Percentiles rank a stretch among this genome's conserved stretches.
These are phyloP conservation scores for Passerculus sandwichensis DNA, from an alignment of 2,797 vertebrate genomes.

Conservation along the genomic window DNA sequence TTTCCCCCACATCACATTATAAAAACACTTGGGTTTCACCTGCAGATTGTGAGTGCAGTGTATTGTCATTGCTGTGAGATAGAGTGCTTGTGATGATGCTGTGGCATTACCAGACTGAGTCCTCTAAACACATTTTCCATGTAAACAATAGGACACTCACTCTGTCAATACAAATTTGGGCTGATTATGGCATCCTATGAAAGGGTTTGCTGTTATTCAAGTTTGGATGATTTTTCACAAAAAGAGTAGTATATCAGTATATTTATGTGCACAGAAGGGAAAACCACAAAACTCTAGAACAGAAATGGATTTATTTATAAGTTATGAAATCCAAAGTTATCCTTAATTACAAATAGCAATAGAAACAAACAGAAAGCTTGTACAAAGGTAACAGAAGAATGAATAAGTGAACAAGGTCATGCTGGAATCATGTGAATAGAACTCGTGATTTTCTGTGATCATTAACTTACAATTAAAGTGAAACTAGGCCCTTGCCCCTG, in stretches of 20 bases:
- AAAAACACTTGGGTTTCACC: background rate
- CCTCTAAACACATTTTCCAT: background rate
- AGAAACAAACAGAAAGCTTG: slow-evolving; percentile 12
- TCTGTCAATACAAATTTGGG: background rate
- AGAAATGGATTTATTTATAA: slow-evolving; percentile 21
- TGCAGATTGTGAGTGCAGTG: background rate
- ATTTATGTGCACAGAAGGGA: background rate
- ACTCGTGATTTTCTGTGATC: background rate
- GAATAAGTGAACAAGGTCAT: background rate
- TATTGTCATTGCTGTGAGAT: background rate
- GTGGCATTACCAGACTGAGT: background rate
- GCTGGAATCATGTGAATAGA: background rate
- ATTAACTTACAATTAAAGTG: background rate
- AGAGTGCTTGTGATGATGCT: background rate
- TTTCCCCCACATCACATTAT: background rate
- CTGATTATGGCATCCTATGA: background rate
- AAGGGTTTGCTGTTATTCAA: background rate
- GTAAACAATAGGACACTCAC: background rate
- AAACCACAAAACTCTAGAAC: background rate
- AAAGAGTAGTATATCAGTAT: background rate
- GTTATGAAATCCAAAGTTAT: background rate
- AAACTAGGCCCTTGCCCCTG: background rate
- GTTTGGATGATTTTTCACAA: background rate
- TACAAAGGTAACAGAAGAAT: background rate
- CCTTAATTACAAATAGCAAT: background rate